Conservation (phyloP, 92 coral and sea anemone species). For the Umimayanthus kanabou region DNA sequence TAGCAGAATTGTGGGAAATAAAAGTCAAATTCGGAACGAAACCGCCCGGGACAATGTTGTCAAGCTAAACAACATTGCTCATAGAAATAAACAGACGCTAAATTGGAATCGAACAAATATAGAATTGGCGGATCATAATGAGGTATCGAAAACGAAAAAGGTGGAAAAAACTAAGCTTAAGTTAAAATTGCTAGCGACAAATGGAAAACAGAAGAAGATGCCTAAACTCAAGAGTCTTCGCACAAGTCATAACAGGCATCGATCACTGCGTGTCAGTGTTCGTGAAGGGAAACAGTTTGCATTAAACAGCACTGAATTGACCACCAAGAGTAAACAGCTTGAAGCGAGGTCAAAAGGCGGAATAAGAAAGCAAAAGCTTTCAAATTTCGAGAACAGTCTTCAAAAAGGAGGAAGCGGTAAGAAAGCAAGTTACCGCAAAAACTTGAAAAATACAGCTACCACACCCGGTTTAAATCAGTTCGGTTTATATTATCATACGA, state of each 20-base stretch:
- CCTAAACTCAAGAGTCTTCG: neutral
- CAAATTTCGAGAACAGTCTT: neutral
- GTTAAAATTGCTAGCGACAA: neutral
- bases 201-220: neutral
- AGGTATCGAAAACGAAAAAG: neutral
- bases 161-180: neutral
- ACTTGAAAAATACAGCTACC: neutral
- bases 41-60: neutral
- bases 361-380: neutral
- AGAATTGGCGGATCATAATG: neutral
- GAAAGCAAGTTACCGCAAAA: neutral
- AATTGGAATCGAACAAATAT: neutral
- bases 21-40: neutral
- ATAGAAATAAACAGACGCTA: neutral
- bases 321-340: neutral
- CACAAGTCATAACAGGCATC: neutral
- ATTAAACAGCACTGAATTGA: neutral
- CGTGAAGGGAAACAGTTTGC: neutral
- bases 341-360: neutral
- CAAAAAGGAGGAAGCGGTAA: neutral
- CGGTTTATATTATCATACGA: neutral
- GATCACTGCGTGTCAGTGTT: neutral
- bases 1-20: neutral
- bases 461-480: neutral
- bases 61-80: conserved; percentile 16